These are phyloP conservation scores for Azorinus chamasolen DNA, from an alignment of 2,888 invertebrate species.

Conservation along the genomic window DNA sequence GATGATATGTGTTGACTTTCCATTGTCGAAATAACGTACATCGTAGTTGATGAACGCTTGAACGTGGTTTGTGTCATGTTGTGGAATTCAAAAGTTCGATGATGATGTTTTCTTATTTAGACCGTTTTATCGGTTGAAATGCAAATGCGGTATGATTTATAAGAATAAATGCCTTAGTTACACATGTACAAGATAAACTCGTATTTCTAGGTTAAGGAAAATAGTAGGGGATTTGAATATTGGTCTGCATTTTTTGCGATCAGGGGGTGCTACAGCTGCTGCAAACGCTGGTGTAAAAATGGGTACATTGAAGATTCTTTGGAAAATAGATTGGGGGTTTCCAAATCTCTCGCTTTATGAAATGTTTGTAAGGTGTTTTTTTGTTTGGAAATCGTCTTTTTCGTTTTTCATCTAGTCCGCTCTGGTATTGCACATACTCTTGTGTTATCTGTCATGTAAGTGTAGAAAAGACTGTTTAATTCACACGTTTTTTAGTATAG, in stretches of 20 bases:
- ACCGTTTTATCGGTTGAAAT: slow-evolving; percentile 42
- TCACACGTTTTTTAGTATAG: background rate
- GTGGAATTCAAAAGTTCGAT: no score
- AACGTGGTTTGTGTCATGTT: no score
- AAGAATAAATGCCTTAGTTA: slow-evolving; percentile 59
- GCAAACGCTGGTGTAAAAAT: no score
- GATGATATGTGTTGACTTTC: no score
- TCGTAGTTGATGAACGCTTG: no score
- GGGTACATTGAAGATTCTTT: slow-evolving; percentile 42
- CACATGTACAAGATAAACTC: slow-evolving; percentile 42
- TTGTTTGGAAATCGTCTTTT: background rate
- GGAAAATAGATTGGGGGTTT: slow-evolving; percentile 31
- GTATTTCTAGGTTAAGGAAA: slow-evolving; percentile 26
- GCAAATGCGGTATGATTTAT: slow-evolving; percentile 33
- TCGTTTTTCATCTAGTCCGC: background rate
- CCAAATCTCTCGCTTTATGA: slow-evolving; percentile 35
- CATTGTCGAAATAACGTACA: no score
- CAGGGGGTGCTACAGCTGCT: no score
- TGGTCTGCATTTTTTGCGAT: no score
- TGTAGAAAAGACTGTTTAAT: slow-evolving; percentile 15
- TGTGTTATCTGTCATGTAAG: background rate
- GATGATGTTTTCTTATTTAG: slow-evolving; percentile 39
- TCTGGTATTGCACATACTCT: slow-evolving; percentile 5
- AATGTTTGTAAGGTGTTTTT: background rate
- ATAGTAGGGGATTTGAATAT: slow-evolving; percentile 30